Percentiles rank a stretch among this genome's conserved stretches.
Conservation (phyloP, 2,888 invertebrate species). For the Euzophera pinguis region DNA sequence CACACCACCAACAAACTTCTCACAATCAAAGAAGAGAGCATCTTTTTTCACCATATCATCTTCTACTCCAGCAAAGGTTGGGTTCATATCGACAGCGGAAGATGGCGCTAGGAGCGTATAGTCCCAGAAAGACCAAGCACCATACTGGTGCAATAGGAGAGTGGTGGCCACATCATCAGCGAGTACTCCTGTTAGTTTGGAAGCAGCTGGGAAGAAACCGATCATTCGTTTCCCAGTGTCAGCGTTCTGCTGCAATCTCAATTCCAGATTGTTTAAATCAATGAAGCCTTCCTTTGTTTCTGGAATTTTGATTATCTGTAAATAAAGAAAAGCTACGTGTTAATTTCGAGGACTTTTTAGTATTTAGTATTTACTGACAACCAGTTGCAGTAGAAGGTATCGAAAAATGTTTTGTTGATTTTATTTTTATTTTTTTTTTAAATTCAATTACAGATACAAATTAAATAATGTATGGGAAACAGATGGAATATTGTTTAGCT, state of each 20-base stretch:
- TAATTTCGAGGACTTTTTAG: neutral
- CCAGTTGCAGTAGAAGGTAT: too few relatives aligned
- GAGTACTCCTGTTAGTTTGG: constrained; percentile 93
- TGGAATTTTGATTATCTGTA: constrained; percentile 87
- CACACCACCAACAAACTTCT: constrained; percentile 94
- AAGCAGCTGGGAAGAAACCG: constrained; percentile 92
- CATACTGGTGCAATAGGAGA: constrained; percentile 87
- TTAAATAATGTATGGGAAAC: too few relatives aligned
- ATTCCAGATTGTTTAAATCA: constrained; percentile 87
- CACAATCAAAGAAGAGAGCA: constrained; percentile 92
- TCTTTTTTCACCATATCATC: constrained; percentile 90
- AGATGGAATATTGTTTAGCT: too few relatives aligned
- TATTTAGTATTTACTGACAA: neutral
- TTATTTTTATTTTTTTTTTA: too few relatives aligned
- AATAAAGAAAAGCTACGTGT: constrained; percentile 23
- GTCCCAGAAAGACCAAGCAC: constrained; percentile 93
- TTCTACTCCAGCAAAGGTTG: constrained; percentile 83
- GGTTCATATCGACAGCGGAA: constrained; percentile 91
- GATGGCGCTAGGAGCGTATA: constrained; percentile 92
- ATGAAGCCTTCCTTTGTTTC: constrained; percentile 90
- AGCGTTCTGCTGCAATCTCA: constrained; percentile 82
- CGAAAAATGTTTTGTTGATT: too few relatives aligned
- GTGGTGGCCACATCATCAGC: constrained; percentile 91
- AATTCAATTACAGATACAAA: too few relatives aligned
- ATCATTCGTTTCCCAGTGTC: constrained; percentile 84